A percentile compares a stretch with the other conserved stretches of the same genome.
These are phyloP conservation scores for Periphyllus acericola DNA, from an alignment of 2,888 invertebrate genomes.

Conservation along the genomic window DNA sequence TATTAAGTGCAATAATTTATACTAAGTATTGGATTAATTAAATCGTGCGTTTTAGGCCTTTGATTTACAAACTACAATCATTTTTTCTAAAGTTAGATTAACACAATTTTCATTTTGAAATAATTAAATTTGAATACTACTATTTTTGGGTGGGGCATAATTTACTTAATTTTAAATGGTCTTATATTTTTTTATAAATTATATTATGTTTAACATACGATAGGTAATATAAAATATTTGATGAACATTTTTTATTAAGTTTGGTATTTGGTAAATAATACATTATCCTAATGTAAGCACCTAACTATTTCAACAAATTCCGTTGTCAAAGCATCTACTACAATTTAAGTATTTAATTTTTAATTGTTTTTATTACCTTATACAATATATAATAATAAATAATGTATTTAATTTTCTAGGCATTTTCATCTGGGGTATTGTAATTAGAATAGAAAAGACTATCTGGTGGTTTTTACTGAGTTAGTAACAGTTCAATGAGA, in stretches of 20 bases:
- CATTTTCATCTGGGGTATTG: not conserved
- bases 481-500: slow-evolving; percentile 49
- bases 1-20: not conserved
- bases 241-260: no score
- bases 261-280: no score
- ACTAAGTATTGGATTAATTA: not conserved
- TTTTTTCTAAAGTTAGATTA: no score
- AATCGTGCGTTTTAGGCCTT: not conserved
- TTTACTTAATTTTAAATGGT: not conserved
- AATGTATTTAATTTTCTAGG: not conserved
- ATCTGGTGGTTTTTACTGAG: not conserved
- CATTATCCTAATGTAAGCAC: not conserved
- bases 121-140: not conserved
- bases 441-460: not conserved
- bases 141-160: slow-evolving; percentile 30
- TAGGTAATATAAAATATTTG: no score
- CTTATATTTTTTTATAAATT: not conserved
- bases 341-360: not conserved
- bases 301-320: not conserved
- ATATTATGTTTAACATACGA: no score
- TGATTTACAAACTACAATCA: not conserved
- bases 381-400: no score
- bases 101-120: not conserved
- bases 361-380: no score
- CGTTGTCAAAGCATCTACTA: not conserved